Base-by-base conservation (phyloP, 2,113 vertebrate genomes). In the Rhagologus leucostigma region DNA sequence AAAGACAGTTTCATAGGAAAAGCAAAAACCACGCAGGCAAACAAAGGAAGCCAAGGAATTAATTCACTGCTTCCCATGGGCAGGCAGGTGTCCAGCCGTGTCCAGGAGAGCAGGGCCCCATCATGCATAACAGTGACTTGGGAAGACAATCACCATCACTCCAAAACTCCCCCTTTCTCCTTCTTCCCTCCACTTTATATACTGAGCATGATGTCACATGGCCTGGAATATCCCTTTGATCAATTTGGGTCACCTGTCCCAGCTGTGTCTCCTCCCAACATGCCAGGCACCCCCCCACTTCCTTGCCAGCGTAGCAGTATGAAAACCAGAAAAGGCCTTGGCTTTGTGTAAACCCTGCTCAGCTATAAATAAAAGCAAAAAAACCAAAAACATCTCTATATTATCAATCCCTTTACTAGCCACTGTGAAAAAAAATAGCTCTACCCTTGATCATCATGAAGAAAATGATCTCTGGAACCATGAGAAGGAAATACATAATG, bases 101-200 rank as follows among this genome's bases (percentile, higher is more conserved):
- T 68, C 19, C 53, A 53, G 39, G 17, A 75, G 6, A 68, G 13
- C 20, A 41, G 11, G 16, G 11, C 16, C 9, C 13, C 20, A 60
- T 26, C 39, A 41, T 1, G 4, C 9, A 10, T 21, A n/a, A 26
- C 2, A 16, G 46, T 33, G 11, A 53, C 7, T 60, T 35, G 18
- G 33, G 18, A 89, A 52, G 13, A 75, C 10, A 60, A 82, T 46
- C 5, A 1, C 4, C 9, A 47, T 47, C 46, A 47, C 2, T 47
- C 13, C 1, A 67, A n/a, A 67, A 32, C 6, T 5, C 1, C 0
- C 5, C 10, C 8, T 39, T 50, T 9, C 16, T 5, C 16, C 20
- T 74, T 46, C 33, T 53, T 75, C 11, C 20, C 24, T 13, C 24
- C 4, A 26, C 24, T 53, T 47, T 30, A 18, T 47, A 35, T 26